Conservation (phyloP, 2,797 vertebrate species). For the Taenioides sp. region DNA sequence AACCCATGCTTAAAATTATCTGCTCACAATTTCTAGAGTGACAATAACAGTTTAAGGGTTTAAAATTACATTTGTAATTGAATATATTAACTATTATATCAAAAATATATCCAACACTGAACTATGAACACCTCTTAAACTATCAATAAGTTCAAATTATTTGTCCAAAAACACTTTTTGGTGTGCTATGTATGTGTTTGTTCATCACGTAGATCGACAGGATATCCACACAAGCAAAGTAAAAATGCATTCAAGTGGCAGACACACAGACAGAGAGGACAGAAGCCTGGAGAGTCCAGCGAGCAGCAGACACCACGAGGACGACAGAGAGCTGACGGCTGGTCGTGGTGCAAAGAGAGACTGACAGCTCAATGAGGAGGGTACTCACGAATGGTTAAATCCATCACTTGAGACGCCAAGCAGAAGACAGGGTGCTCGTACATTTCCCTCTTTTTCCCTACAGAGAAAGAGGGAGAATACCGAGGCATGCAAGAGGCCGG, state of each 20-base stretch:
- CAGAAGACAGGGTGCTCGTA: conserved; percentile 99
- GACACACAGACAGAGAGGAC: conserved; percentile 81
- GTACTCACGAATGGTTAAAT: conserved; percentile 99
- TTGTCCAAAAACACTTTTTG: too few species aligned
- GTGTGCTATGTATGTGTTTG: conserved; percentile 2
- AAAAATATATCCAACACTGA: too few species aligned
- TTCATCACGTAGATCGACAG: conserved; percentile 46
- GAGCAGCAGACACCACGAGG: conserved; percentile 75
- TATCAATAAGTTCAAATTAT: not conserved
- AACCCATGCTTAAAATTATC: not conserved
- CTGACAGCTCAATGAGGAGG: conserved; percentile 83
- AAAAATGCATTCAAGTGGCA: conserved; percentile 99
- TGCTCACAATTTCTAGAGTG: not conserved
- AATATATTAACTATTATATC: too few species aligned
- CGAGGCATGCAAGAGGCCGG: conserved; percentile 95
- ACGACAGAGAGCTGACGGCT: conserved; percentile 70
- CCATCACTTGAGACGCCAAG: conserved; percentile 99
- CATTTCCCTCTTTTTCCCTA: conserved; percentile 99
- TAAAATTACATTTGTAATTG: not conserved
- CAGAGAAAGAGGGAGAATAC: conserved; percentile 90
- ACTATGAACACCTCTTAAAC: not conserved
- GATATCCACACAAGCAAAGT: conserved; percentile 97
- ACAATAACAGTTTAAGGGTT: not conserved
- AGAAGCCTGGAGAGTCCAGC: conserved; percentile 79
- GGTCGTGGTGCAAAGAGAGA: conserved; percentile 54